Base-by-base conservation (phyloP, 2,888 invertebrate species). In the Hemistola chrysoprasaria region DNA sequence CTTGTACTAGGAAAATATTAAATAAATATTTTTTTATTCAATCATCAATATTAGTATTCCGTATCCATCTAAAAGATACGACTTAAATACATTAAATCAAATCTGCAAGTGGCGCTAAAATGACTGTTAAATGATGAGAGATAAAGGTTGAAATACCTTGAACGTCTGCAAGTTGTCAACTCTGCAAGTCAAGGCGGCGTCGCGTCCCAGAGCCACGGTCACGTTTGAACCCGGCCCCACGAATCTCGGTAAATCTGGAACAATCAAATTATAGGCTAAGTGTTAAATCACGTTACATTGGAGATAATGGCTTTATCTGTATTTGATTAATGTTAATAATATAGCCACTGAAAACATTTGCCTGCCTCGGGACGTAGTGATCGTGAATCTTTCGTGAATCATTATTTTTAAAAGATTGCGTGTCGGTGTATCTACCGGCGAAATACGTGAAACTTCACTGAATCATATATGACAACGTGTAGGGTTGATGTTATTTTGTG, bases 81-180 rank as follows among this genome's bases (percentile, higher is more conserved):
- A 22, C 21, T 35, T 38, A 31, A 41, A 47, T 41, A n/a, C n/a
- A n/a, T 38, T 31, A 35, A 35, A 35, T 32, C 28, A 26, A 30
- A 29, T 22, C 9, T n/a, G 1, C 3, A 20, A 8, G 11, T 33
- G 11, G 16, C 8, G 7, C 16, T n/a, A 33, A 32, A 37, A 1
- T 33, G 11, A 28, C n/a, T 16, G 16, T 11, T 38, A 8, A 8
- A 8, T 6, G 1, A 7, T 7, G 3, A 3, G 4, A 7, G 1
- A 4, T 32, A 38, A 28, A 23, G 32, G 24, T 22, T 11, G 9
- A 24, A 2, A 26, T 78, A 93, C 93, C 90, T 93, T 93, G 59
- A 91, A 93, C 1, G 91, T 91, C 60, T 92, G 92, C 54, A 93
- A 78, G 71, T 93, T 92, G 64, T 93, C 93, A 11, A 93, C 93